These are phyloP conservation scores for Chromoteleia sp. DNA, from an alignment of 2,888 invertebrate genomes.

Conservation along the genomic window DNA sequence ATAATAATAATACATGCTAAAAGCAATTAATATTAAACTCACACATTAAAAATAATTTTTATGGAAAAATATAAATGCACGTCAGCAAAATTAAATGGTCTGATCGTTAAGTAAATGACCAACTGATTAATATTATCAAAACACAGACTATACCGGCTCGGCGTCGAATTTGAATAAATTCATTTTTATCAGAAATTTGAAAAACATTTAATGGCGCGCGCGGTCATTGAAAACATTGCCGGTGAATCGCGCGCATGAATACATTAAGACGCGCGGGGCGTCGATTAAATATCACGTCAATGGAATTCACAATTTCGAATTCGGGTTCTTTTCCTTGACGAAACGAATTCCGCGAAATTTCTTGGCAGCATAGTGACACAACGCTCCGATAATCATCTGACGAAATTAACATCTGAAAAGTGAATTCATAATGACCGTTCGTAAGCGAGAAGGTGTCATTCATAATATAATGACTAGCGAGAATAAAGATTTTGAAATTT, in stretches of 20 bases:
- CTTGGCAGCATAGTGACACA: slow-evolving; percentile 22
- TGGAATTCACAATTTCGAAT: slow-evolving; percentile 49
- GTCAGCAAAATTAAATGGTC: too few species aligned
- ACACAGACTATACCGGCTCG: background rate
- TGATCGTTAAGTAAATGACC: background rate
- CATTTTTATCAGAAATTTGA: slow-evolving; percentile 43
- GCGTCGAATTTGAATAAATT: slow-evolving; percentile 28
- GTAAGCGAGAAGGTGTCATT: too few species aligned
- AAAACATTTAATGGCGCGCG: slow-evolving; percentile 15
- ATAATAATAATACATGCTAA: too few species aligned
- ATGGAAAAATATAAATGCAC: too few species aligned
- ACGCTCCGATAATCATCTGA: slow-evolving; percentile 32
- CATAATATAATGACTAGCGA: too few species aligned
- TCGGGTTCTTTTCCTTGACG: slow-evolving; percentile 32
- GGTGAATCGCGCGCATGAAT: slow-evolving; percentile 19
- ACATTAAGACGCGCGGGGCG: slow-evolving; percentile 43
- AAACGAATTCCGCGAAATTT: slow-evolving; percentile 50
- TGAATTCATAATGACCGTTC: slow-evolving; percentile 12
- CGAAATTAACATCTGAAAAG: slow-evolving; percentile 35
- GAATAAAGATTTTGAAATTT: too few species aligned
- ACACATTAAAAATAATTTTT: too few species aligned
- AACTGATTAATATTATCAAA: slow-evolving; percentile 28
- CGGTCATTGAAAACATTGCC: slow-evolving; percentile 30
- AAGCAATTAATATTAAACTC: too few species aligned
- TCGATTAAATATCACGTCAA: slow-evolving; percentile 43